Evolutionary conservation across 2,888 invertebrate species (phyloP).

Genomic region (Ichneumon xanthorius): DNA sequence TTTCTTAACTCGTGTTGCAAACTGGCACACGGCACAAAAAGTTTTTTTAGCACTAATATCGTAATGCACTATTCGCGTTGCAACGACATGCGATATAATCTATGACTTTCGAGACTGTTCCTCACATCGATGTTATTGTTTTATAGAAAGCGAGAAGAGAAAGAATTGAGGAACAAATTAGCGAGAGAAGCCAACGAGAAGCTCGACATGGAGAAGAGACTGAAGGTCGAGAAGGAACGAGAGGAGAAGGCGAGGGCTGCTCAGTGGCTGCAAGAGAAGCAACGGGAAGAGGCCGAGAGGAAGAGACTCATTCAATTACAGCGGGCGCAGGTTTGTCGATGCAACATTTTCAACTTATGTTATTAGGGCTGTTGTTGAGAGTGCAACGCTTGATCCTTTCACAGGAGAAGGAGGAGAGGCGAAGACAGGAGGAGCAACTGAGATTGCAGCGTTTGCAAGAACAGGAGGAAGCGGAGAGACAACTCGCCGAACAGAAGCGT

Average conservation of each 20-base stretch:
- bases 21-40: no score
- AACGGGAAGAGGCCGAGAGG: slow-evolving; percentile 86
- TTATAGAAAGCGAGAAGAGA: slow-evolving; percentile 86
- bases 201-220: slow-evolving; percentile 84
- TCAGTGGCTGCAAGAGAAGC: slow-evolving; percentile 83
- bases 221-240: slow-evolving; percentile 84
- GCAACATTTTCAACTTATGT: background rate
- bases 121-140: background rate
- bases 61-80: background rate
- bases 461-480: slow-evolving; percentile 81
- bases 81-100: background rate
- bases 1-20: no score
- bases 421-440: slow-evolving; percentile 78
- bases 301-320: slow-evolving; percentile 79
- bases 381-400: background rate
- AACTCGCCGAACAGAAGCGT: slow-evolving; percentile 81
- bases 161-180: slow-evolving; percentile 87
- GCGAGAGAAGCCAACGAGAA: slow-evolving; percentile 85
- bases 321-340: slow-evolving; percentile 75
- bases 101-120: background rate
- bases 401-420: slow-evolving; percentile 82
- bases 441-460: slow-evolving; percentile 79
- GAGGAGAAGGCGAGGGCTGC: slow-evolving; percentile 82
- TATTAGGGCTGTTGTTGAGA: background rate
- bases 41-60: no score